Evolutionary conservation across 2,888 invertebrate species (phyloP), one percentile per base, ranked within the genome.

Genomic region (Laothoe populi): DNA sequence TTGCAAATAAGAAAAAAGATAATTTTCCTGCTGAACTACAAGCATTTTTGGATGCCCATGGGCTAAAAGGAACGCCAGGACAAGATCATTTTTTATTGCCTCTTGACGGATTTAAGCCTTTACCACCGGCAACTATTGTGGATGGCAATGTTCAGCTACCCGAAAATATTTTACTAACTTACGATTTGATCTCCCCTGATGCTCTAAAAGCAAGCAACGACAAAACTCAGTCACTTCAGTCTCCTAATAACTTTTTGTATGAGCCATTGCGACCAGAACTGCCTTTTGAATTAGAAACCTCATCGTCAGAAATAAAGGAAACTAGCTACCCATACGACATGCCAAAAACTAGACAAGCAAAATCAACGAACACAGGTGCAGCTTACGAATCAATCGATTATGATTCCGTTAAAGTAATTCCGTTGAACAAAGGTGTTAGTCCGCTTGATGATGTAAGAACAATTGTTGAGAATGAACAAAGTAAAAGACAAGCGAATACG

Each of bases 91-190:
- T 91, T 59, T 73, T 92, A 1, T 67, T 92, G 7, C 92, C 92
- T 0, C 78, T 92, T 7, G 92, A 92, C 62, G 92, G 92, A 2
- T 92, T 92, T 58, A 92, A 92, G 45, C 92, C 92, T 31, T 67
- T 92, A 24, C 92, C 92, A 11, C 87, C 91, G 42, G 82, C 87
- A 4, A 87, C 74, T 73, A 72, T 87, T 16, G 73, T 90, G 3
- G 92, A 92, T 64, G 91, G 87, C 16, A 82, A 82, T 40, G 81
- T 92, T 11, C 86, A 92, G 65, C 66, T 92, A 57, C 92, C 92
- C 59, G 92, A 92, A 78, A 92, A 91, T 38, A 85, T 92, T 66
- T 71, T 92, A 45, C 76, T 92, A 1, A 82, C 87, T 1, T 92
- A 92, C 59, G 92, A 92, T 59, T 74, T 92, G 38, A 83, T 92